Conservation (phyloP, 2,797 vertebrate species). For the Danio choprae region DNA sequence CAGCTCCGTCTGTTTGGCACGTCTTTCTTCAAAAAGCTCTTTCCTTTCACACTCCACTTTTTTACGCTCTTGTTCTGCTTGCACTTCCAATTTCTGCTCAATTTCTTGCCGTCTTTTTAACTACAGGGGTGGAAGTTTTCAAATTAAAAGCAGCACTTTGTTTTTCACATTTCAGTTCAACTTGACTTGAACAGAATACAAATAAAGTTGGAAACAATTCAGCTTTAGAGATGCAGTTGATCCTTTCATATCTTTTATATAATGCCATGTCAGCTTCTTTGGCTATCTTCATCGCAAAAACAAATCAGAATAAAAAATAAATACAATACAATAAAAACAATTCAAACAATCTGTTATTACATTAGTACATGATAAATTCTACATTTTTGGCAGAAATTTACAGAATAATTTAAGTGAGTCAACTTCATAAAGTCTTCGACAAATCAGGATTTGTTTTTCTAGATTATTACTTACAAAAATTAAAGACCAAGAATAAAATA, state of each 20-base stretch:
- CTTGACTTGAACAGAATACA: constrained; percentile 13
- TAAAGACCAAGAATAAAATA: background rate
- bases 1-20: constrained; percentile 96
- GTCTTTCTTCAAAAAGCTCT: constrained; percentile 96
- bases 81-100: constrained; percentile 97
- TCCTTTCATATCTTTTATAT: too few relatives aligned
- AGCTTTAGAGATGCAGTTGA: background rate
- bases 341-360: too few relatives aligned
- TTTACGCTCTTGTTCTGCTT: constrained; percentile 95
- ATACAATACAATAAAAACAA: too few relatives aligned
- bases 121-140: constrained; percentile 69
- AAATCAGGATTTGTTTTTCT: too few relatives aligned
- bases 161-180: background rate
- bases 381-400: too few relatives aligned
- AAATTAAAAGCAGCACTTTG: constrained; percentile 6
- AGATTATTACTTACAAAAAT: background rate
- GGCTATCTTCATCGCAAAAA: too few relatives aligned
- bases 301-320: too few relatives aligned
- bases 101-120: constrained; percentile 96
- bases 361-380: too few relatives aligned
- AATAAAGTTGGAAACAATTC: background rate
- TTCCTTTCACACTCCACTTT: constrained; percentile 94
- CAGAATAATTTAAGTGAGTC: too few relatives aligned
- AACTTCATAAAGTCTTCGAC: too few relatives aligned
- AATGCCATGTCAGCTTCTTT: too few relatives aligned